Conservation (phyloP, 2,113 vertebrate species). For the Burhinus bistriatus region DNA sequence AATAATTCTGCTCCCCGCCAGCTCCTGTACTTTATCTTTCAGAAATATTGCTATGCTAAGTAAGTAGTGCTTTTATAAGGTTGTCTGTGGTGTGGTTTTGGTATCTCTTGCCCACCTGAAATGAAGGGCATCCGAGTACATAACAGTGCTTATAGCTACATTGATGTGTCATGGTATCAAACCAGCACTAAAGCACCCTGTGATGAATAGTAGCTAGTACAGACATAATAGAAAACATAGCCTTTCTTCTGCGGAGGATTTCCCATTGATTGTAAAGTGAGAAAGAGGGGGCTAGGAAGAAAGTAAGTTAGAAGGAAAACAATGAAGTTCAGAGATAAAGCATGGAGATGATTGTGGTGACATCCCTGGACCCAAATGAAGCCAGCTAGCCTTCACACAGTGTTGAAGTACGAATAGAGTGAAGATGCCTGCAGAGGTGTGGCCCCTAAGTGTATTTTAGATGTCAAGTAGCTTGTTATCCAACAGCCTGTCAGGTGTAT, state of each 20-base stretch:
- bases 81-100: background rate
- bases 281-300: background rate
- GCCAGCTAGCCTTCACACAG: background rate
- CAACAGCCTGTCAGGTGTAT: background rate
- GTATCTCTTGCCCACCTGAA: background rate
- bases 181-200: background rate
- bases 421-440: background rate
- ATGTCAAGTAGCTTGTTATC: background rate
- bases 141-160: background rate
- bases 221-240: background rate
- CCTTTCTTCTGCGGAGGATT: background rate
- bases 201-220: background rate
- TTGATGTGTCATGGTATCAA: background rate
- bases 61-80: background rate
- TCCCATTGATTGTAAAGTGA: background rate
- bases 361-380: background rate
- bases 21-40: background rate
- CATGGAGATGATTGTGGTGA: background rate
- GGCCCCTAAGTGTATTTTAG: background rate
- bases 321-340: background rate
- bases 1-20: background rate
- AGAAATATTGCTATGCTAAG: background rate
- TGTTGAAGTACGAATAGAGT: background rate
- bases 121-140: background rate
- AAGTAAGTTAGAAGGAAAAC: background rate